A percentile compares a stretch with the other conserved stretches of the same genome.
Evolutionary conservation across 2,113 vertebrate genomes (phyloP).

Genomic region (Phasianus colchicus): DNA sequence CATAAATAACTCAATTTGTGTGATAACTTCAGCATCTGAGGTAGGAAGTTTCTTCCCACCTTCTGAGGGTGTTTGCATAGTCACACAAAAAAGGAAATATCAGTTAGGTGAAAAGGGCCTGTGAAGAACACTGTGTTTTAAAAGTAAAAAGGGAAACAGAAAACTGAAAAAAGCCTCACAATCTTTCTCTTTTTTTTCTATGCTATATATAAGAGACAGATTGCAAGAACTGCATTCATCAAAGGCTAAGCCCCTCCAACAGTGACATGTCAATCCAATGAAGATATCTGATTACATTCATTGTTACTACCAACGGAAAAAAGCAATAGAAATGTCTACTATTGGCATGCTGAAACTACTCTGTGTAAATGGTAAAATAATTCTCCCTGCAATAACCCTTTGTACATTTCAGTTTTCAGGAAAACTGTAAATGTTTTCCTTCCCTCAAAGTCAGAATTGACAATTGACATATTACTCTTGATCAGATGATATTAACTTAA

Average conservation of each 20-base stretch:
- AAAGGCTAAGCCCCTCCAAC: not conserved
- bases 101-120: not conserved
- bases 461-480: rapidly evolving
- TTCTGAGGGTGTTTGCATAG: not conserved
- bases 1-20: not conserved
- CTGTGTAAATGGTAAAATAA: not conserved
- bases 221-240: not conserved
- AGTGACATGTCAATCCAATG: not conserved
- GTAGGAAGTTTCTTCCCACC: not conserved
- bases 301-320: not conserved
- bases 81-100: not conserved
- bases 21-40: not conserved
- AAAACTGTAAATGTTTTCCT: not conserved
- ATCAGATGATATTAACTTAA: not conserved
- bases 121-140: not conserved
- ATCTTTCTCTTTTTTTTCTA: not conserved
- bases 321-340: not conserved
- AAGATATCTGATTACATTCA: not conserved
- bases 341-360: not conserved
- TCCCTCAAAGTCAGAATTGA: not conserved
- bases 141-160: not conserved
- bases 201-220: not conserved
- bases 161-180: not conserved
- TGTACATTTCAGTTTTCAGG: not conserved
- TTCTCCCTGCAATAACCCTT: not conserved